Base-by-base conservation (phyloP, 2,797 vertebrate species). In the Chelon labrosus region DNA sequence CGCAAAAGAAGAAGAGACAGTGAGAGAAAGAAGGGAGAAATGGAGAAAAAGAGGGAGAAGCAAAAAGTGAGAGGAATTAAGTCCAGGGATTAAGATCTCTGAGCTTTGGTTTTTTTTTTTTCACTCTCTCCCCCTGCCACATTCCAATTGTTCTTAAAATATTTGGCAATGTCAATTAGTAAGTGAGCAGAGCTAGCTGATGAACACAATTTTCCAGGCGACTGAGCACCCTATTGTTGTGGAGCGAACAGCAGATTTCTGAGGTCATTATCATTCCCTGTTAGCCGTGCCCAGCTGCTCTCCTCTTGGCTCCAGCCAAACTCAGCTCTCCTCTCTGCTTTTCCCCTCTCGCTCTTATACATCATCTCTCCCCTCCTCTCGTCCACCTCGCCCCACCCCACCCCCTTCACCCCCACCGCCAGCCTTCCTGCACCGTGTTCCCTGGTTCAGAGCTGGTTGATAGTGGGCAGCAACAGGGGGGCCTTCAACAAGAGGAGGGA, bases 101-200 rank as follows among this genome's bases (percentile, higher is more conserved):
- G 70, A 77, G 84, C 81, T 85, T 90, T 92, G 92, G 93, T 95
- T 94, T 84, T 94, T 84, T 94, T 94, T 93, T 81, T 80, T 85
- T 83, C 75, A 44, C 91, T 92, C 94, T 73, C 83, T 80, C 85
- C 83, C 87, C 80, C 87, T 94, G 95, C 92, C 96, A 96, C 97
- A 97, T 99, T 98, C 97, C 98, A 98, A 98, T 99, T 99, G 98
- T 99, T 99, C 97, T 99, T 99, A 99, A 99, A 98, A 99, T 99
- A 99, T 99, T 99, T 99, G 98, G 97, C 97, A 99, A 98, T 99
- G 98, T 99, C 98, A 99, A 99, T 99, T 99, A 99, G 98, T 99
- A 99, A 99, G 97, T 98, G 97, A 99, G 97, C 97, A 97, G 97
- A 98, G 97, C 97, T 97, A 97, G 97, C 97, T 98, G 97, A 98